phyloP scores from a whole-genome alignment of 2,888 invertebrate species.

The Chalcis sispes region DNA sequence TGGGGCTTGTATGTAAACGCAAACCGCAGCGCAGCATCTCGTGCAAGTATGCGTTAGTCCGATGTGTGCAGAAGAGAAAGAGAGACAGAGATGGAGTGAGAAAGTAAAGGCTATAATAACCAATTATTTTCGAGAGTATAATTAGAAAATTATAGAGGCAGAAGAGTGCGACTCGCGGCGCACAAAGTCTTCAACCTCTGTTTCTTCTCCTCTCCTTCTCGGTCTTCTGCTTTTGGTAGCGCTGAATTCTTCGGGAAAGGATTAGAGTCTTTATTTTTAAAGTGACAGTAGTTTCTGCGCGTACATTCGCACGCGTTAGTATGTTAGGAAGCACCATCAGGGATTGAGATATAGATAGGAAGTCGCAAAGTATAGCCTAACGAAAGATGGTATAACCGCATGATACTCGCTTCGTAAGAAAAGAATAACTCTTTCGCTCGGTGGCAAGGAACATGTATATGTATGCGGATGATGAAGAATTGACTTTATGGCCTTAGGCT shows the following conservation, averaged over 20 bases:
- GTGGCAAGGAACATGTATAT: too few relatives aligned
- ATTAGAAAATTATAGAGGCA: slow-evolving; percentile 75
- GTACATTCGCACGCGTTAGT: neutral
- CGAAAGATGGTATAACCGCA: slow-evolving; percentile 13
- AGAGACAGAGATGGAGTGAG: too few relatives aligned
- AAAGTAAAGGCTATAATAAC: slow-evolving; percentile 75
- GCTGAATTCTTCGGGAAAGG: neutral
- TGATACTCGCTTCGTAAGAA: too few relatives aligned
- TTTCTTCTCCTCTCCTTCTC: slow-evolving; percentile 49
- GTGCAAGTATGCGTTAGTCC: too few relatives aligned
- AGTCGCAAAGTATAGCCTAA: neutral
- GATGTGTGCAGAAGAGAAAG: too few relatives aligned
- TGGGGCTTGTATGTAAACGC: too few relatives aligned
- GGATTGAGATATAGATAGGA: slow-evolving; percentile 27
- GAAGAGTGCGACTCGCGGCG: slow-evolving; percentile 42
- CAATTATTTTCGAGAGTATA: slow-evolving; percentile 75
- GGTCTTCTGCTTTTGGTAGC: slow-evolving; percentile 28
- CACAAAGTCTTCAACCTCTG: too few relatives aligned
- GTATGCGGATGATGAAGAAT: too few relatives aligned
- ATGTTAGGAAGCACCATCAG: neutral
- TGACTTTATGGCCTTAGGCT: slow-evolving; percentile 10
- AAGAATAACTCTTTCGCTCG: too few relatives aligned
- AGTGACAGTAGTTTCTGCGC: neutral
- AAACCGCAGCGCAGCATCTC: too few relatives aligned
- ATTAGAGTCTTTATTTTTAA: too few relatives aligned